Evolutionary conservation across 1,140 invertebrate genomes (phyloP).

Genomic region (Sminthurinus signatus): DNA sequence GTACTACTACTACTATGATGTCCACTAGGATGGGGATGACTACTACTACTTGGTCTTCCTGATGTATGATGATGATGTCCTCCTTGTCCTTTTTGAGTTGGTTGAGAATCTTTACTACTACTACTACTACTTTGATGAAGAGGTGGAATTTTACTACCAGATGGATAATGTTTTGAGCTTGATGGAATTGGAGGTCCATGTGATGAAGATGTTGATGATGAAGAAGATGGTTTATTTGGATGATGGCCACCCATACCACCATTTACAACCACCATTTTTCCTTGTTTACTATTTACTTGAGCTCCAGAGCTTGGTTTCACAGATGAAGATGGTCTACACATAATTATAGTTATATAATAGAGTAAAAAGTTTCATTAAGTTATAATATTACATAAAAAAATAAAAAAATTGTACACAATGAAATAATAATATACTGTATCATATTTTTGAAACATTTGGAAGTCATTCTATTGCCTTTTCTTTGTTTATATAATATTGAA

Average conservation of each 20-base stretch:
- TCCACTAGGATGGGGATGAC: conserved; percentile 5
- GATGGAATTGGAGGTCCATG: background rate
- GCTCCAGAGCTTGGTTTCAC: too few species aligned
- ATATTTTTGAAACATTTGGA: too few species aligned
- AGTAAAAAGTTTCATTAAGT: background rate
- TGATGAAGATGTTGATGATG: background rate
- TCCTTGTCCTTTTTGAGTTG: background rate
- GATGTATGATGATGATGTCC: too few species aligned
- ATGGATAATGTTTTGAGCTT: conserved; percentile 8
- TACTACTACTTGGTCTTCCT: too few species aligned
- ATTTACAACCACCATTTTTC: conserved; percentile 10
- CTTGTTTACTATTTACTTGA: background rate
- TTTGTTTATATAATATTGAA: too few species aligned
- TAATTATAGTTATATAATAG: background rate
- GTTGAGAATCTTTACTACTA: background rate
- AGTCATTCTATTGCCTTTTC: too few species aligned
- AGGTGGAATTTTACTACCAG: conserved; percentile 5
- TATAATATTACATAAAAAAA: background rate
- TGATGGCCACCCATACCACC: background rate
- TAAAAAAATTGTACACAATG: background rate
- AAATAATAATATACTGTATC: background rate
- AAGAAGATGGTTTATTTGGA: background rate
- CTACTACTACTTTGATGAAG: conserved; percentile 4
- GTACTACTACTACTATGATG: conserved; percentile 9
- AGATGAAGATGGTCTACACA: too few species aligned